These are phyloP conservation scores for Epinotia bilunana DNA, from an alignment of 2,888 invertebrate genomes.

Conservation along the genomic window DNA sequence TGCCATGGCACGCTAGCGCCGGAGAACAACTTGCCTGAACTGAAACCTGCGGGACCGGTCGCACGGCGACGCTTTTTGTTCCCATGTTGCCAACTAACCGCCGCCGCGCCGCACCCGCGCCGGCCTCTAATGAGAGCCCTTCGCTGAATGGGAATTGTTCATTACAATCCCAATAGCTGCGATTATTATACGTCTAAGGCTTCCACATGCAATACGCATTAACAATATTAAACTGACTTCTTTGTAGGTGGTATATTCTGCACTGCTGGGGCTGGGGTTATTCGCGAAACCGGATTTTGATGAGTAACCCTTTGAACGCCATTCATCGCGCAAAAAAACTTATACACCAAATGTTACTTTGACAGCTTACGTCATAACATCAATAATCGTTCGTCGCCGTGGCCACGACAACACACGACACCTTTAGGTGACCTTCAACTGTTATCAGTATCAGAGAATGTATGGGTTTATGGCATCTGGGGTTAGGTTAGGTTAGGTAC, in stretches of 20 bases:
- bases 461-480: too few relatives aligned
- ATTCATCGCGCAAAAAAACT: neutral
- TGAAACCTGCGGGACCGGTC: constrained; percentile 75
- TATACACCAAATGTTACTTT: too few relatives aligned
- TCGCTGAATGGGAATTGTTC: constrained; percentile 54
- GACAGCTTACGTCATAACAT: too few relatives aligned
- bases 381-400: too few relatives aligned
- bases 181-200: constrained; percentile 45
- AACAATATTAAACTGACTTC: constrained; percentile 14
- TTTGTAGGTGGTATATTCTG: constrained; percentile 18
- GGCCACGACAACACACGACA: too few relatives aligned
- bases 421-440: too few relatives aligned
- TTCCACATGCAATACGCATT: constrained; percentile 24
- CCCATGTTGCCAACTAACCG: constrained; percentile 50
- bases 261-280: too few relatives aligned
- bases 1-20: constrained; percentile 51
- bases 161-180: constrained; percentile 49
- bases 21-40: constrained; percentile 51
- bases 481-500: too few relatives aligned
- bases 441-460: too few relatives aligned
- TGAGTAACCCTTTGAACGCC: neutral
- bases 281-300: neutral
- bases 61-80: constrained; percentile 65
- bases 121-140: constrained; percentile 55
- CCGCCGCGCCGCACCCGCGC: too few relatives aligned